A percentile compares a stretch with the other conserved stretches of the same genome.
These are phyloP conservation scores for Heterodera carotae DNA, from an alignment of 1,140 invertebrate genomes.

Conservation along the genomic window DNA sequence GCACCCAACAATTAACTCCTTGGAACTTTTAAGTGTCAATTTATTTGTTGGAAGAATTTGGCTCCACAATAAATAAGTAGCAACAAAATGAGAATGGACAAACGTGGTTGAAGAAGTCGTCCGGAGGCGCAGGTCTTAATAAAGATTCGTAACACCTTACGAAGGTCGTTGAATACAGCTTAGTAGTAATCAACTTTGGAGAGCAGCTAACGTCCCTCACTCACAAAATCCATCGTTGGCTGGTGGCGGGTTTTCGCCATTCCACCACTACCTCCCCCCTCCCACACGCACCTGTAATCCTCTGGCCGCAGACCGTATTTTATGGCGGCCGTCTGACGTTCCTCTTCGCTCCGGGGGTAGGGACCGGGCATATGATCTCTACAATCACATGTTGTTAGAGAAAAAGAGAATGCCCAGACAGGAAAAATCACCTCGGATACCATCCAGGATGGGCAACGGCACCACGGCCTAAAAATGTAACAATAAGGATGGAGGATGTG, in stretches of 20 bases:
- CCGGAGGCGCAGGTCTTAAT: constrained; percentile 38
- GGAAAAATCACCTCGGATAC: constrained; percentile 12
- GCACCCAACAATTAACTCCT: too few relatives aligned
- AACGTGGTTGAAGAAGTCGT: constrained; percentile 42
- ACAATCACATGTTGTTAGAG: neutral
- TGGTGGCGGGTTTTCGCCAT: too few relatives aligned
- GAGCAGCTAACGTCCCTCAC: too few relatives aligned
- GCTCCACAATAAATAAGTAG: too few relatives aligned
- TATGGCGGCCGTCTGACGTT: constrained; percentile 60
- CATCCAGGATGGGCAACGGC: constrained; percentile 32
- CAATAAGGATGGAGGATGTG: neutral
- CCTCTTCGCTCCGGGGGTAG: constrained; percentile 59
- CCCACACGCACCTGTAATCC: constrained; percentile 52
- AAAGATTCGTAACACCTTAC: constrained; percentile 11
- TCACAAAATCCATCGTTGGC: too few relatives aligned
- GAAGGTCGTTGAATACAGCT: constrained; percentile 9
- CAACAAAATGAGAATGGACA: too few relatives aligned
- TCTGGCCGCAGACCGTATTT: constrained; percentile 62
- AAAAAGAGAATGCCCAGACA: neutral
- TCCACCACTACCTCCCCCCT: neutral
- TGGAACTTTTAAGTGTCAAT: too few relatives aligned
- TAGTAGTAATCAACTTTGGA: too few relatives aligned
- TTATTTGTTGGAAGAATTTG: too few relatives aligned
- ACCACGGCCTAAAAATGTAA: constrained; percentile 22
- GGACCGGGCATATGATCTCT: constrained; percentile 60